phyloP scores from a whole-genome alignment of 2,888 invertebrate genomes.

The Mesorhabditis spiculigera region DNA sequence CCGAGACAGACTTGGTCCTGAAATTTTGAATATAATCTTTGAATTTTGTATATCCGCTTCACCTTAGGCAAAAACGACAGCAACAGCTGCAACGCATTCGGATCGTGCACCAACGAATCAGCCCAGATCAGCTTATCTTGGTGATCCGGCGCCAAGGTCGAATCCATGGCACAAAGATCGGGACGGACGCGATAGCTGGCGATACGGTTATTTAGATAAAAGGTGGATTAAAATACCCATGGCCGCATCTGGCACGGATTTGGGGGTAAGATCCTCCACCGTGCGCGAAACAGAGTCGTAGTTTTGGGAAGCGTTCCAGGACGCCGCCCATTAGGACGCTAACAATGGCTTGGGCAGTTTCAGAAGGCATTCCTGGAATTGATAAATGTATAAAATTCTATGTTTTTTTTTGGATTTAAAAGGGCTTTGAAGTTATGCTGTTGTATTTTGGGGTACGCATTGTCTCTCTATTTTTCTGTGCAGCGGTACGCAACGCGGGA shows the following conservation, averaged over 20 bases:
- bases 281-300: conserved; percentile 65
- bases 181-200: conserved; percentile 60
- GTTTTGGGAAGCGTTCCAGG: conserved; percentile 61
- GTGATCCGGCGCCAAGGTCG: conserved; percentile 58
- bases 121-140: conserved; percentile 63
- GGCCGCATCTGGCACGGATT: conserved; percentile 64
- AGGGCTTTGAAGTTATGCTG: too few relatives aligned
- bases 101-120: conserved; percentile 65
- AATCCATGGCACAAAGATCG: conserved; percentile 65
- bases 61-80: conserved; percentile 64
- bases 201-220: background rate
- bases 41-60: background rate
- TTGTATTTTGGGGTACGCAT: too few relatives aligned
- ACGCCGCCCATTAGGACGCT: conserved; percentile 65
- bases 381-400: background rate
- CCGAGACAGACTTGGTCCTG: conserved; percentile 65
- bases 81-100: conserved; percentile 61
- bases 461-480: too few relatives aligned
- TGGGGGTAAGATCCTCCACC: conserved; percentile 65
- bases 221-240: conserved; percentile 58
- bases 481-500: too few relatives aligned
- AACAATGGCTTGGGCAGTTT: conserved; percentile 65
- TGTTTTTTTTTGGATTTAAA: background rate
- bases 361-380: conserved; percentile 65
- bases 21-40: conserved; percentile 7